Conservation (phyloP, 2,113 vertebrate species). For the Myrmecobius fasciatus region DNA sequence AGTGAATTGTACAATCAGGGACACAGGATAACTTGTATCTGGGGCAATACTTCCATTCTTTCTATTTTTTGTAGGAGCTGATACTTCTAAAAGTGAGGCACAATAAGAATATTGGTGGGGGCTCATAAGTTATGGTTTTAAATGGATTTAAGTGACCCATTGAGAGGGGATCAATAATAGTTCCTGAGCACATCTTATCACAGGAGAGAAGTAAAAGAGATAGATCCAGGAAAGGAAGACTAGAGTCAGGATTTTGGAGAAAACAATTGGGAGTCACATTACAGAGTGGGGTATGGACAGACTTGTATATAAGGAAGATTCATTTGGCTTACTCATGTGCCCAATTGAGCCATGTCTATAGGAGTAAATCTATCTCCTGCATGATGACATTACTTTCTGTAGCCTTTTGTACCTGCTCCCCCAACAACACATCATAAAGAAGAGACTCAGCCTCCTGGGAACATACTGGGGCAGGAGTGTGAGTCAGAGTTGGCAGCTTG, state of each 20-base stretch:
- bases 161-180: not conserved
- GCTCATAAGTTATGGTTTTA: not conserved
- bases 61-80: not conserved
- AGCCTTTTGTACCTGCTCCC: not conserved
- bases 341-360: not conserved
- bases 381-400: not conserved
- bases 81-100: not conserved
- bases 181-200: not conserved
- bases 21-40: not conserved
- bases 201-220: not conserved
- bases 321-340: not conserved
- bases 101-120: not conserved
- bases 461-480: not conserved
- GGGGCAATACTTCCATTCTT: not conserved
- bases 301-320: not conserved
- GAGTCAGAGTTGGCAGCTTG: not conserved
- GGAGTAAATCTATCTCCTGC: not conserved
- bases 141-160: not conserved
- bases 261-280: not conserved
- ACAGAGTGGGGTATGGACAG: not conserved
- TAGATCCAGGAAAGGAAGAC: not conserved
- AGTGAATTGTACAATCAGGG: not conserved
- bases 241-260: not conserved
- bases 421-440: not conserved
- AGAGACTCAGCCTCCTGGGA: not conserved